Base-by-base conservation (phyloP, 2,888 invertebrate genomes). In the Artemia sinica region DNA sequence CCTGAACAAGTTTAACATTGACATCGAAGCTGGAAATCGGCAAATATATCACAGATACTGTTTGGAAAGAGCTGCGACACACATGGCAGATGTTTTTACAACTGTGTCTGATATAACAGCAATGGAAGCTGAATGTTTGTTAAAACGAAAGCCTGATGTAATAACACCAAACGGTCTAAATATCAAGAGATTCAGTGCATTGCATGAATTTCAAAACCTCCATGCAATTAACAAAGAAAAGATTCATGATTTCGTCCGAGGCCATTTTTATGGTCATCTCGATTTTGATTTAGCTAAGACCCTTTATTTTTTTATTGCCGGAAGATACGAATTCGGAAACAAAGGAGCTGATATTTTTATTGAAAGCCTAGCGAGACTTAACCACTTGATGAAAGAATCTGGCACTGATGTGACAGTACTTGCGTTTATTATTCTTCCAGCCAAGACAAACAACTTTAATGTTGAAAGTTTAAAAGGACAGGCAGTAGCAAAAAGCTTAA, bases 21-120 rank as follows among this genome's bases (percentile, higher is more conserved):
- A 98, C 78, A 92, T 94, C 76, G 97, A 98, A 78, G 98, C 98
- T 1, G 98, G 98, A 58, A 93, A 94, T 79, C 83, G 97, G 69
- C 93, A 95, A 80, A 98, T 99, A 77, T 99, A 98, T 79, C 98
- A 98, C 79, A 81, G 91, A 72, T 99, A 98, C 77, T 99, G 98
- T 75, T 87, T 99, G 84, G 98, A 99, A 81, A 82, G 97, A 7
- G 94, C 95, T 0, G 92, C 96, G 0, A 84, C 89, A 0, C 92
- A 95, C 77, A 84, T 94, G 78, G 81, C 89, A 0, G 96, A 99
- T 76, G 85, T 90, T 63, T 98, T 98, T 77, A 97, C 98, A 0
- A 98, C 98, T 0, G 98, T 98, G 0, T 96, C 96, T 0, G 94
- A 97, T 76, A 96, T 97, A 72, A 97, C 97, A 28, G 79, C 89